Percentiles rank a stretch among this genome's conserved stretches.
Evolutionary conservation across 2,888 invertebrate genomes (phyloP).

Genomic region (Apotomis betuletana): DNA sequence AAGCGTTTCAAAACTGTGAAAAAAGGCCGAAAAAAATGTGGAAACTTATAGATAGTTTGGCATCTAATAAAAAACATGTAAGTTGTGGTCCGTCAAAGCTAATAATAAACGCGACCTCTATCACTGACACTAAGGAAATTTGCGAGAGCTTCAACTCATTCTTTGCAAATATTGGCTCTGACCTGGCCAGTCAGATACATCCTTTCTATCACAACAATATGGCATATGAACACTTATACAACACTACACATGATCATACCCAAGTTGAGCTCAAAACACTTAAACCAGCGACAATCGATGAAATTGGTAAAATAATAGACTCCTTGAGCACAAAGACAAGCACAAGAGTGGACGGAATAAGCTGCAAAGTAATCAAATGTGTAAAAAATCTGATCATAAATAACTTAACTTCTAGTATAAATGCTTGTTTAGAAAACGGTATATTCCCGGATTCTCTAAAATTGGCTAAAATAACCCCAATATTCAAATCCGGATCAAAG

Average conservation of each 20-base stretch:
- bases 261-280: not conserved
- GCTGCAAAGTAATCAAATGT: not conserved
- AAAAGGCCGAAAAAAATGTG: conserved; percentile 39
- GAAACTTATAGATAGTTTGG: conserved; percentile 38
- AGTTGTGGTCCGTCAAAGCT: conserved; percentile 13
- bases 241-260: not conserved
- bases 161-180: no score
- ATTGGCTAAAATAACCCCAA: not conserved
- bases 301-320: no score
- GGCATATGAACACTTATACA: not conserved
- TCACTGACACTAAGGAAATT: not conserved
- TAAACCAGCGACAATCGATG: not conserved
- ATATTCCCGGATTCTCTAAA: conserved; percentile 4
- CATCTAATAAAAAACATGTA: conserved; percentile 27
- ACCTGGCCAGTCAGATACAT: no score
- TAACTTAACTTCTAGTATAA: not conserved
- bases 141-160: no score
- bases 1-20: conserved; percentile 15
- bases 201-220: not conserved
- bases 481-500: conserved; percentile 6
- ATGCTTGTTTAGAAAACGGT: not conserved
- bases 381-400: not conserved
- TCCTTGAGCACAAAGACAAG: no score
- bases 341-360: not conserved
- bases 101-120: not conserved